Conservation (phyloP, 1,140 invertebrate species). For the Drosophila punjabiensis region DNA sequence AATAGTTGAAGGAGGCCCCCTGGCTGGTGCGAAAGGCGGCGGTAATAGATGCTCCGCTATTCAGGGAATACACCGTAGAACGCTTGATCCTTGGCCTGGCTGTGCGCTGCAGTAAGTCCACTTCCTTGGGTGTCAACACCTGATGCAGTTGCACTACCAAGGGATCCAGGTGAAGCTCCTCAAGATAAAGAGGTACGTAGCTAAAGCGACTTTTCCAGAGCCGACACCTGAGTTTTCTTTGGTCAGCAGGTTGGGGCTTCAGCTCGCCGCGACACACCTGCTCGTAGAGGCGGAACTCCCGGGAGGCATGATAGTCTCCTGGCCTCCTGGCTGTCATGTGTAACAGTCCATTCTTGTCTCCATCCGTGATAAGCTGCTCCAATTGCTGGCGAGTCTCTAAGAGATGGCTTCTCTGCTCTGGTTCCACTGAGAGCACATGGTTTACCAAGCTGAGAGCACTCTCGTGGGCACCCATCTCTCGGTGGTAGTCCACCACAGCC, state of each 20-base stretch:
- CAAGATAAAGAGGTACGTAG: conserved; percentile 92
- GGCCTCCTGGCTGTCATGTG: conserved; percentile 51
- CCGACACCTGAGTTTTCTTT: conserved; percentile 88
- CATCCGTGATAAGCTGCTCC: conserved; percentile 63
- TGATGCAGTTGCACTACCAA: conserved; percentile 95
- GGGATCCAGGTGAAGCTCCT: conserved; percentile 93
- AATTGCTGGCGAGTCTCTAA: conserved; percentile 89
- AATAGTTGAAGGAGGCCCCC: conserved; percentile 95
- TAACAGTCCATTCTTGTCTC: conserved; percentile 64
- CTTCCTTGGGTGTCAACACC: conserved; percentile 94
- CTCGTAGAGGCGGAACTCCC: conserved; percentile 89
- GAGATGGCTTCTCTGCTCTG: conserved; percentile 92
- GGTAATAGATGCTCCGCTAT: conserved; percentile 28
- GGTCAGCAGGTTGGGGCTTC: conserved; percentile 76
- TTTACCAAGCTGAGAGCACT: conserved; percentile 95
- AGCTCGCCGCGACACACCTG: conserved; percentile 94
- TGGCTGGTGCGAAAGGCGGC: conserved; percentile 96
- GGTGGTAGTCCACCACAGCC: conserved; percentile 86
- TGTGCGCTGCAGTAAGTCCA: conserved; percentile 93
- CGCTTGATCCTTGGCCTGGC: conserved; percentile 90
- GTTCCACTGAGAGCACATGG: conserved; percentile 93
- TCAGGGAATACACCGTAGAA: conserved; percentile 56
- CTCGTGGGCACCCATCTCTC: conserved; percentile 93
- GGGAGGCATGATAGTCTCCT: conserved; percentile 62
- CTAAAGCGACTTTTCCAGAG: conserved; percentile 88